These are phyloP conservation scores for Pangasius larnaudii DNA, from an alignment of 2,797 vertebrate species.

Conservation along the genomic window DNA sequence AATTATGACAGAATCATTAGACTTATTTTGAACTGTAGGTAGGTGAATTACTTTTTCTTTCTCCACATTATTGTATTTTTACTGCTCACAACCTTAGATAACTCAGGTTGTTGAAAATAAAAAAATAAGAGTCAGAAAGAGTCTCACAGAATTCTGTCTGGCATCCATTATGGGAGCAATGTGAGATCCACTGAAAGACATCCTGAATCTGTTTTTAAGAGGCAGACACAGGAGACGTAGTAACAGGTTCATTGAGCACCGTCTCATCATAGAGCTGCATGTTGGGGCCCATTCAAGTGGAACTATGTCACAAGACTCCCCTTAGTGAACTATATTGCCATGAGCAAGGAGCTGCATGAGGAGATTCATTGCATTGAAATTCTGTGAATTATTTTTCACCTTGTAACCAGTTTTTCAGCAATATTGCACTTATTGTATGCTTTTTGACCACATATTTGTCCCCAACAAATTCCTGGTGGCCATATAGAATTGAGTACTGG, in stretches of 20 bases:
- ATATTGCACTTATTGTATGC: background rate
- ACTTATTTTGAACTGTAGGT: background rate
- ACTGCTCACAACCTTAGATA: background rate
- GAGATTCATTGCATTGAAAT: background rate
- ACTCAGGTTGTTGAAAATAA: too few relatives aligned
- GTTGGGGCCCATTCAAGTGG: constrained; percentile 21
- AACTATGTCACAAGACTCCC: constrained; percentile 15
- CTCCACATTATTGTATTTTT: background rate
- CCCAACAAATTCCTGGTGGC: background rate
- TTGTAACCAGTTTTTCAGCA: background rate
- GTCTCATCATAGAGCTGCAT: constrained; percentile 23
- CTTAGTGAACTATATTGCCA: background rate
- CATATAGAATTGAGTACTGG: background rate
- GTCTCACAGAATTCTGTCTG: background rate
- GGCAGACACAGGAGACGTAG: constrained; percentile 11
- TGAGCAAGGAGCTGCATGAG: constrained; percentile 15
- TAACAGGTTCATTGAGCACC: constrained; percentile 37
- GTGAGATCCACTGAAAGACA: constrained; percentile 14
- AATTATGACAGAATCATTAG: background rate
- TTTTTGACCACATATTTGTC: background rate
- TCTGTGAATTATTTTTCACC: constrained; percentile 3
- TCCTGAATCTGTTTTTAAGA: constrained; percentile 10
- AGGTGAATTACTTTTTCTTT: background rate
- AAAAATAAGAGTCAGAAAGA: background rate
- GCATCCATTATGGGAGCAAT: constrained; percentile 16